phyloP scores from a whole-genome alignment of 1,140 invertebrate genomes.

The Pachypeltis micranthus region DNA sequence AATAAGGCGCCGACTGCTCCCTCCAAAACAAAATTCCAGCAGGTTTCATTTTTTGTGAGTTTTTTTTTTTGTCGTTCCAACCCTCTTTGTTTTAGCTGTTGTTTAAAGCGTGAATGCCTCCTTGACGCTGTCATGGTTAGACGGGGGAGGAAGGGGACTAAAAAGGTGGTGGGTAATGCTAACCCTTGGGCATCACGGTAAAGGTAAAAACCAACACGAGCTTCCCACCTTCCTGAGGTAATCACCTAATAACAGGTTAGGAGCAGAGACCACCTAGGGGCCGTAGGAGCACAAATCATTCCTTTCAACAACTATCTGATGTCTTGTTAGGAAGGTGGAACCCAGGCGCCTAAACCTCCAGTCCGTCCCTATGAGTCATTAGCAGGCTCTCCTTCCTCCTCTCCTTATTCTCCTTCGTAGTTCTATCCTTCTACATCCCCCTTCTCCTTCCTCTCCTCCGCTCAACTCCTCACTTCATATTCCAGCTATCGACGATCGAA shows the following conservation, averaged over 20 bases:
- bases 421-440: too few species aligned
- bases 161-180: constrained; percentile 8
- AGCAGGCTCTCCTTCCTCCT: neutral
- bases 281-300: constrained; percentile 1
- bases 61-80: too few species aligned
- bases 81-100: too few species aligned
- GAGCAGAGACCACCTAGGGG: neutral
- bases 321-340: constrained; percentile 4
- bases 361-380: constrained; percentile 8
- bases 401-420: constrained; percentile 22
- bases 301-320: constrained; percentile 9
- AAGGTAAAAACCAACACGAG: constrained; percentile 6
- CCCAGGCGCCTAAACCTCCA: neutral
- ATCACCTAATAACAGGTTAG: constrained; percentile 9
- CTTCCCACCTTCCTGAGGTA: constrained; percentile 7
- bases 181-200: neutral
- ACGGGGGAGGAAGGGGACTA: neutral
- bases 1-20: too few species aligned
- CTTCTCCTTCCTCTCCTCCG: too few species aligned
- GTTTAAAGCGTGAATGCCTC: neutral
- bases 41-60: too few species aligned
- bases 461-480: too few species aligned
- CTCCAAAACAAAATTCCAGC: too few species aligned
- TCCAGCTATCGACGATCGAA: too few species aligned
- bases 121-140: neutral